phyloP scores from a whole-genome alignment of 2,888 invertebrate species.

The Trissoscelio sp. region DNA sequence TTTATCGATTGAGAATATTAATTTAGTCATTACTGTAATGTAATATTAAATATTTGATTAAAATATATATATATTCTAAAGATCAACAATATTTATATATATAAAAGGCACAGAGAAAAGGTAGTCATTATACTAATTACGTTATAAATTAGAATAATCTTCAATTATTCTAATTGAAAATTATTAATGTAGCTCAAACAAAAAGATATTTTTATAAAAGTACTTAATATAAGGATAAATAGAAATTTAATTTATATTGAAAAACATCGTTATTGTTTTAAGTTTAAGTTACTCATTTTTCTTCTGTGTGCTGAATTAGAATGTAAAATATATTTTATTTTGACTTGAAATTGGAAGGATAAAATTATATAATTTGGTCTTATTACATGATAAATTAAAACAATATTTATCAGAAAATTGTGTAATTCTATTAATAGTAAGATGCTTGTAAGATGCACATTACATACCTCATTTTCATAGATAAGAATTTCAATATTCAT shows the following conservation, averaged over 20 bases:
- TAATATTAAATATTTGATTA: neutral
- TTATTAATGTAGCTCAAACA: neutral
- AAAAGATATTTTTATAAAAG: neutral
- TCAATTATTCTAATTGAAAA: no score
- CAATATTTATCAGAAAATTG: neutral
- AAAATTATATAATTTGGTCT: neutral
- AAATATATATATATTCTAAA: no score
- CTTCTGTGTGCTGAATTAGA: neutral
- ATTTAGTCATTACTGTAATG: no score
- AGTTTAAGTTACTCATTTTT: neutral
- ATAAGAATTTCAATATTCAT: neutral
- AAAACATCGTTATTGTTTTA: neutral
- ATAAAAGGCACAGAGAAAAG: neutral
- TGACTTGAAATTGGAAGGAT: no score
- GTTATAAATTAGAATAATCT: no score
- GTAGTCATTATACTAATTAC: neutral
- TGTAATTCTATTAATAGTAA: neutral
- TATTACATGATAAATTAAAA: neutral
- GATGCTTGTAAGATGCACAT: neutral
- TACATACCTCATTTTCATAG: constrained; percentile 4
- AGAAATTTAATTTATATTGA: neutral
- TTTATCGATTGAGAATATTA: no score
- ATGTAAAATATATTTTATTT: no score
- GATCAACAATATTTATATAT: no score
- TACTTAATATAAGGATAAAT: neutral